A percentile compares a stretch with the other conserved stretches of the same genome.
phyloP scores from a whole-genome alignment of 2,113 vertebrate genomes.

The Malurus cyaneus region DNA sequence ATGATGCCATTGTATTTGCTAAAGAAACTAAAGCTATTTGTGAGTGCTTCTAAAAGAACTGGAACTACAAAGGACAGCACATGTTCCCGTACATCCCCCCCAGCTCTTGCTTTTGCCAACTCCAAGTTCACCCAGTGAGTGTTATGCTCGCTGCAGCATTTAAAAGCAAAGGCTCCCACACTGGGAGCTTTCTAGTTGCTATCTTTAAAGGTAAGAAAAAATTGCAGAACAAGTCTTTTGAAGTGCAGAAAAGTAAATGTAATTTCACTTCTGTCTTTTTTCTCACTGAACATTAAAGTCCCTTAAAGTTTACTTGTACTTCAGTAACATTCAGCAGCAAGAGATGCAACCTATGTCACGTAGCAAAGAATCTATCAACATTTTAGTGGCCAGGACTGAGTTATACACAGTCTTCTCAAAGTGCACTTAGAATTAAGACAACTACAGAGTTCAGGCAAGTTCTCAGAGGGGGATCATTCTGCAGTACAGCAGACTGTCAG shows the following conservation, averaged over 20 bases:
- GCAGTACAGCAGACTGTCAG: background rate
- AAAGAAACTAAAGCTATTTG: constrained; percentile 71
- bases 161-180: constrained; percentile 38
- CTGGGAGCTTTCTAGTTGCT: background rate
- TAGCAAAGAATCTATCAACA: background rate
- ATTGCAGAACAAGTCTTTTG: constrained; percentile 21
- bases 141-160: background rate
- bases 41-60: constrained; percentile 62
- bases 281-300: background rate
- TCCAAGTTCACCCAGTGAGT: constrained; percentile 35
- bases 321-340: background rate
- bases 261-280: background rate
- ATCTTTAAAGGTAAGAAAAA: constrained; percentile 31
- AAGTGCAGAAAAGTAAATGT: constrained; percentile 6
- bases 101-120: constrained; percentile 53
- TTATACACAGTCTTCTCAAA: background rate
- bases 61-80: constrained; percentile 62
- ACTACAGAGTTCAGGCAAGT: background rate
- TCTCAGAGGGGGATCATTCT: background rate
- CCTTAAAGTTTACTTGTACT: background rate
- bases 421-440: background rate
- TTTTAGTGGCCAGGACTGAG: background rate
- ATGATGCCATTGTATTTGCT: constrained; percentile 72
- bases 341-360: background rate
- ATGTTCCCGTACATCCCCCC: constrained; percentile 53